phyloP scores from a whole-genome alignment of 2,888 invertebrate species.

The Eueremaeus valkanovi region DNA sequence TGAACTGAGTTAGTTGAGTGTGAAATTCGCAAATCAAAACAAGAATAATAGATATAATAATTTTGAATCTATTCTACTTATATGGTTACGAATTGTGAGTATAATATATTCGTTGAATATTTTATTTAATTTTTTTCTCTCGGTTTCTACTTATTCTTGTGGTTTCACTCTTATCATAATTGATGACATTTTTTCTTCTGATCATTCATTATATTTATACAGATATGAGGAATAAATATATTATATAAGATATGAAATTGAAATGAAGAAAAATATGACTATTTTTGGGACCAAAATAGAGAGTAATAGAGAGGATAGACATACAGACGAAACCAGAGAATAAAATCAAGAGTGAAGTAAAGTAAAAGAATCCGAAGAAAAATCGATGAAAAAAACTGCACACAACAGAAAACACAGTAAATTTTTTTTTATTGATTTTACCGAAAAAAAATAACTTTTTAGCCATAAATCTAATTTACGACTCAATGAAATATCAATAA shows the following conservation, averaged over 20 bases:
- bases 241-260: neutral
- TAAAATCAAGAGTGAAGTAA: neutral
- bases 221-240: neutral
- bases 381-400: neutral
- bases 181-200: conserved; percentile 29
- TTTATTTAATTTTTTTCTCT: neutral
- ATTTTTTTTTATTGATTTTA: neutral
- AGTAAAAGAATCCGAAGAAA: neutral
- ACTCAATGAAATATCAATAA: neutral
- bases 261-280: conserved; percentile 14
- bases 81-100: no score
- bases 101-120: neutral
- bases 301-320: neutral
- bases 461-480: neutral
- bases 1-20: neutral
- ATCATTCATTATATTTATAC: conserved; percentile 28
- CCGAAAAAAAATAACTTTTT: neutral
- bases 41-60: neutral
- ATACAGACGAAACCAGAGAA: neutral
- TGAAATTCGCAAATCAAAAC: neutral
- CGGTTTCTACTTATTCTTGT: neutral
- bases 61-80: neutral
- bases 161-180: conserved; percentile 25
- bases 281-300: neutral
- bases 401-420: neutral